These are phyloP conservation scores for Mus minutoides DNA, from an alignment of 2,797 vertebrate species.

Conservation along the genomic window DNA sequence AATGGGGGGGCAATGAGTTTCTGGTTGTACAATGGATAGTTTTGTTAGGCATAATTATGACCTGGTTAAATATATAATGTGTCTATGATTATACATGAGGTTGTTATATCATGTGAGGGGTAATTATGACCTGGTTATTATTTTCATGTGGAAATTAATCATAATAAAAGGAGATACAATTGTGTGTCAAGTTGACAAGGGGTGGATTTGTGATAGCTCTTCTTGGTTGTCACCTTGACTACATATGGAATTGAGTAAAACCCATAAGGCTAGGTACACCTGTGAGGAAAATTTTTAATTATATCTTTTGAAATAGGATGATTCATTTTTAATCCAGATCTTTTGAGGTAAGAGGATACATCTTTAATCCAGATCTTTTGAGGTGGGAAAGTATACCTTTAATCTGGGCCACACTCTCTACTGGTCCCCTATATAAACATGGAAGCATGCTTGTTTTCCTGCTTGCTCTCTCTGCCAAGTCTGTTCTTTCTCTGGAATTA, in stretches of 20 bases:
- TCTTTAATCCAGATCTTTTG: not conserved
- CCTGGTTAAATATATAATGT: not conserved
- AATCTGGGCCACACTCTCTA: not conserved
- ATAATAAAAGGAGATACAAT: not conserved
- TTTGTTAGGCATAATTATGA: not conserved
- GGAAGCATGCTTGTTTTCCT: too few relatives aligned
- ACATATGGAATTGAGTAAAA: not conserved
- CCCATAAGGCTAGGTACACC: not conserved
- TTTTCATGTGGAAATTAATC: not conserved
- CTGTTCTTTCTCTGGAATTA: not conserved
- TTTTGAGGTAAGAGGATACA: not conserved
- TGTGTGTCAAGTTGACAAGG: not conserved
- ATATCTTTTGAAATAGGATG: not conserved
- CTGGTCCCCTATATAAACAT: not conserved
- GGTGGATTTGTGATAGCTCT: not conserved
- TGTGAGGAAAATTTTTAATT: not conserved
- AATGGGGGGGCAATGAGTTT: not conserved
- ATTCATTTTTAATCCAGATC: not conserved
- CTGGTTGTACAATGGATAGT: not conserved
- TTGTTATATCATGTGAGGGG: not conserved
- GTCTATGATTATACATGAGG: not conserved
- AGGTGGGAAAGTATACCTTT: not conserved
- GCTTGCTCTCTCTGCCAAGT: not conserved
- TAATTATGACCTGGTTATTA: not conserved
- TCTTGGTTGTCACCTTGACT: not conserved